These are phyloP conservation scores for Omphaloscelis lunosa DNA, from an alignment of 2,888 invertebrate genomes.

Conservation along the genomic window DNA sequence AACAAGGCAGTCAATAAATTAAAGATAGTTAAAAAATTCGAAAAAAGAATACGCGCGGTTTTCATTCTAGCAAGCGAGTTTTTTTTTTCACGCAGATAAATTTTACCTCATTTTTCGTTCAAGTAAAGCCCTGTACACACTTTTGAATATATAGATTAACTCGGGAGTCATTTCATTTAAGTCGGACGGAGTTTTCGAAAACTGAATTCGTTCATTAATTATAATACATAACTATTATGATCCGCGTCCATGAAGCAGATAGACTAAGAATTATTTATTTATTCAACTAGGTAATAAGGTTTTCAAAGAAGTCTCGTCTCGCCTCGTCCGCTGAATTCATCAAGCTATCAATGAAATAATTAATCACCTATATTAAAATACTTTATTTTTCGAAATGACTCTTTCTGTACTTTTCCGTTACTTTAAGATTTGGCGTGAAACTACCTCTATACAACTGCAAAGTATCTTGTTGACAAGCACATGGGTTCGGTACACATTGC, in stretches of 20 bases:
- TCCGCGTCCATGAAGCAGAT: slow-evolving; percentile 4
- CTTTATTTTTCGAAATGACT: not conserved
- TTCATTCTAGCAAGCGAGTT: not conserved
- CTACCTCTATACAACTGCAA: not conserved
- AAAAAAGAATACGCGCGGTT: not conserved
- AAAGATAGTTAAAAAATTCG: not conserved
- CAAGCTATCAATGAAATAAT: not conserved
- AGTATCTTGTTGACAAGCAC: not conserved
- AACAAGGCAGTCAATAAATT: no score
- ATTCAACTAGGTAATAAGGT: slow-evolving; percentile 19
- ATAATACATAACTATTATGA: not conserved
- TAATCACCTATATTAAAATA: not conserved
- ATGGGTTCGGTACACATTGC: slow-evolving; percentile 30
- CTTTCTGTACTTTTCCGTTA: not conserved
- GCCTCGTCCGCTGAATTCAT: not conserved
- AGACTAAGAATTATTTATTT: slow-evolving; percentile 12
- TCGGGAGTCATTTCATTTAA: not conserved
- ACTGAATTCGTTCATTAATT: slow-evolving; percentile 1
- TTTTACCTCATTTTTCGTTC: not conserved
- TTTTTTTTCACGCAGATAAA: not conserved
- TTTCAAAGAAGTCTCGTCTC: not conserved
- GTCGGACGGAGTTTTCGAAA: not conserved
- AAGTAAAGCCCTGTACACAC: not conserved
- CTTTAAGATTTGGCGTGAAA: slow-evolving; percentile 4
- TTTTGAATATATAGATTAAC: not conserved